Evolutionary conservation across 1,140 invertebrate genomes (phyloP), one percentile per base, ranked within the genome.

Genomic region (Nomia melanderi): DNA sequence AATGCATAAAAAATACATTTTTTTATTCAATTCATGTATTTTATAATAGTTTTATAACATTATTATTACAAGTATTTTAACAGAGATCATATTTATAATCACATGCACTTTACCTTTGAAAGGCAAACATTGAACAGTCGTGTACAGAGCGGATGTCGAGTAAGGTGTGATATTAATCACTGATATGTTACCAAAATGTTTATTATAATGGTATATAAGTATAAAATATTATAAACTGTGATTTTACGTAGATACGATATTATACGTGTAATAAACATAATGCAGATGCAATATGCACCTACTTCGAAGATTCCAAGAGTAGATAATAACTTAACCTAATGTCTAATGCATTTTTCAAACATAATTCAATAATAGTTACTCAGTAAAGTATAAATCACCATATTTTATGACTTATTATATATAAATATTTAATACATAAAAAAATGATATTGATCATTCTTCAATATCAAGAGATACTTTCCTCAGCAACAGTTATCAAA

Each of bases 401-500:
- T 20, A 39, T 60, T 60, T n/a, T 23, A 60, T n/a, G n/a, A 47
- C 47, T 4, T 6, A 20, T 47, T 25, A 41, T n/a, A 47, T n/a
- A 50, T 50, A 65, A 65, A 65, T 50, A 65, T 47, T 25, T 31
- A 1, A 14, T 0, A 31, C 11, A 20, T 31, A 31, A 65, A 47
- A 50, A 65, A 31, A 20, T 47, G 23, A 50, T 53, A 53, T 73
- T 73, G 44, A 29, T 60, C 31, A 39, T 4, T 62, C 23, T 29
- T 36, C 20, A 14, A 20, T 47, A 47, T 36, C 11, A 29, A 14
- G 14, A 29, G 6, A 20, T n/a, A 33, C 2, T 44, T 8, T 41
- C 3, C 17, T 25, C 17, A 23, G 23, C 39, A 29, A 59, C 14
- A 36, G 12, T 33, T 59, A 71, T 44, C 25, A 31, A 23, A n/a